phyloP scores from a whole-genome alignment of 92 coral and sea anemone species.

The Actinostola sp. region DNA sequence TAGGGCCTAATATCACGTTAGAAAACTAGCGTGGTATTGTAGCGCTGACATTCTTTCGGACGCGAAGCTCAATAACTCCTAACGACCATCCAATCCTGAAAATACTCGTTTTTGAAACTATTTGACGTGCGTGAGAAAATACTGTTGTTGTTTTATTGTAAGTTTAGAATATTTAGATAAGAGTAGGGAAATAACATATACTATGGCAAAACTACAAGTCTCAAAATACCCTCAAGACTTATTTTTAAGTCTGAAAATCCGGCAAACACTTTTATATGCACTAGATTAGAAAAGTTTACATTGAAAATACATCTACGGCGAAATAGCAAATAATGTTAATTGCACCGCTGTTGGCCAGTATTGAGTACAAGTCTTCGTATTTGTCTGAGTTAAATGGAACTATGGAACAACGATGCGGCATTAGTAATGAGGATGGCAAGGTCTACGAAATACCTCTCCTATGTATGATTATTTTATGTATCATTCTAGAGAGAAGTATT shows the following conservation, averaged over 20 bases:
- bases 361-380: constrained; percentile 59
- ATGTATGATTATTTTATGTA: not conserved
- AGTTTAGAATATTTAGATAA: constrained; percentile 8
- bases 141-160: not conserved
- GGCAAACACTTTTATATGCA: constrained; percentile 6
- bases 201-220: not conserved
- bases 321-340: constrained; percentile 78
- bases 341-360: constrained; percentile 64
- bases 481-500: not conserved
- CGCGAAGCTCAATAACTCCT: constrained; percentile 6
- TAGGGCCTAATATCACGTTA: not conserved
- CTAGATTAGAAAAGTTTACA: constrained; percentile 49
- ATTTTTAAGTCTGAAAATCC: constrained; percentile 13
- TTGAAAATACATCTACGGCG: constrained; percentile 67
- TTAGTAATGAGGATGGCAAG: constrained; percentile 5
- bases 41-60: constrained; percentile 1
- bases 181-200: not conserved
- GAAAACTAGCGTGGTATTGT: not conserved
- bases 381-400: constrained; percentile 76
- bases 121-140: not conserved
- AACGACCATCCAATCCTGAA: not conserved
- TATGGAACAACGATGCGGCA: constrained; percentile 30
- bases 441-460: constrained; percentile 6
- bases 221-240: constrained; percentile 15
- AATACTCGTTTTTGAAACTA: not conserved